Evolutionary conservation across 2,888 invertebrate species (phyloP), one percentile per base, ranked within the genome.

Genomic region (Glaucopsyche alexis): DNA sequence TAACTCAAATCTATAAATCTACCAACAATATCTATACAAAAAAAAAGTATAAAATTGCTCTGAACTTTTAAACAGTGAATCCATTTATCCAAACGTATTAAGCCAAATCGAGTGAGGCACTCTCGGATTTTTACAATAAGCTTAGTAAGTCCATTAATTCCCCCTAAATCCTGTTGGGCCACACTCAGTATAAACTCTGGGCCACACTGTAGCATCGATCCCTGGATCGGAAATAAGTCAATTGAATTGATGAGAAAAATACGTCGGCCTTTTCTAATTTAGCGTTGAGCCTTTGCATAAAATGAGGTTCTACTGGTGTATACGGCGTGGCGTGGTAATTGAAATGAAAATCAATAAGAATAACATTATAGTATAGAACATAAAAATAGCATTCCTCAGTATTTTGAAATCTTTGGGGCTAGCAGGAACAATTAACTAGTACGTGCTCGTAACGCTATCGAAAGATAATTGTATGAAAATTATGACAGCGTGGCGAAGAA

Each of bases 111-210:
- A 47, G 19, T 47, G 19, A 29, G 49, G 69, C 69, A 45, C 13
- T 42, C 42, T 19, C 16, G 74, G 76, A 73, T 84, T 84, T 86
- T 85, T 83, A 81, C 80, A 82, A 83, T 81, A 78, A 81, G 80
- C 81, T 84, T 83, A 83, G 80, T 82, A 81, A 77, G 75, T 75
- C 75, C 76, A 76, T 77, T 77, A 86, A 85, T 85, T 86, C 84
- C 83, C 84, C 84, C 84, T 86, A 84, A 85, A 87, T 86, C 83
- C 77, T 77, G 81, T 83, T 82, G 83, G 84, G 79, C 81, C 80
- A 80, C 77, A 75, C 8, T 5, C 7, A 76, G 76, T 80, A 45
- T 52, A 52, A 77, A 78, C 76, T 78, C 72, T 73, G 74, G 71
- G 71, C 66, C 72, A 75, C 70, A 76, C 74, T 74, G 77, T 78